These are phyloP conservation scores for Setophaga kirtlandii DNA, from an alignment of 2,113 vertebrate species.

Conservation along the genomic window DNA sequence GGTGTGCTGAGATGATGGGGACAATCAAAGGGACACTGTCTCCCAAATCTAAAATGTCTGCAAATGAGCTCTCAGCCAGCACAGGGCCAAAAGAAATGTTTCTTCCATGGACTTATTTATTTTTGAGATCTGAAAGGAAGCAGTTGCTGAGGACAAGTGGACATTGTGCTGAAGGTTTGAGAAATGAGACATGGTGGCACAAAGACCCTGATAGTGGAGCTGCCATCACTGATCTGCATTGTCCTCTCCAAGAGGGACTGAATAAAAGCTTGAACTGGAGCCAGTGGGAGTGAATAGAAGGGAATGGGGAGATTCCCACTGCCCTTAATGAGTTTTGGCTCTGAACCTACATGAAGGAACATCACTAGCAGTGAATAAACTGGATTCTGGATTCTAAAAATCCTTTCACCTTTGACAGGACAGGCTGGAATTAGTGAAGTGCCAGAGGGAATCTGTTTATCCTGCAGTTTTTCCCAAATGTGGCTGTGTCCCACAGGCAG, in stretches of 20 bases:
- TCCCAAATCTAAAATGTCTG: constrained; percentile 34
- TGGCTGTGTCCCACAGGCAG: not conserved
- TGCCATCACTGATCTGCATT: constrained; percentile 51
- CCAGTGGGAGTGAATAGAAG: not conserved
- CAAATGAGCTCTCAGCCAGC: not conserved
- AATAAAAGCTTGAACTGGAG: constrained; percentile 30
- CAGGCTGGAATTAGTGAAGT: not conserved
- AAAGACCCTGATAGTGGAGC: constrained; percentile 31
- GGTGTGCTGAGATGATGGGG: not conserved
- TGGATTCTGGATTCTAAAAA: not conserved
- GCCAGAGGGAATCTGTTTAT: not conserved
- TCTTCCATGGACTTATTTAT: constrained; percentile 34
- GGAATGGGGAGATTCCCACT: constrained; percentile 36
- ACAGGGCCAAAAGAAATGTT: constrained; percentile 61
- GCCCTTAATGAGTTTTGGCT: constrained; percentile 59
- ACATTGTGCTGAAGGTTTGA: constrained; percentile 38
- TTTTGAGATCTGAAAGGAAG: constrained; percentile 37
- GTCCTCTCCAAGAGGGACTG: not conserved
- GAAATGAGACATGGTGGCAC: not conserved
- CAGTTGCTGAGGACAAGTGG: constrained; percentile 38
- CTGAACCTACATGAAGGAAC: not conserved
- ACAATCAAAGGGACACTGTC: constrained; percentile 54
- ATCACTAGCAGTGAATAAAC: not conserved
- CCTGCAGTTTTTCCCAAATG: not conserved
- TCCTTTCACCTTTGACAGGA: not conserved